Evolutionary conservation across 2,888 invertebrate species (phyloP), one percentile per base, ranked within the genome.

Genomic region (Athalia rosae): DNA sequence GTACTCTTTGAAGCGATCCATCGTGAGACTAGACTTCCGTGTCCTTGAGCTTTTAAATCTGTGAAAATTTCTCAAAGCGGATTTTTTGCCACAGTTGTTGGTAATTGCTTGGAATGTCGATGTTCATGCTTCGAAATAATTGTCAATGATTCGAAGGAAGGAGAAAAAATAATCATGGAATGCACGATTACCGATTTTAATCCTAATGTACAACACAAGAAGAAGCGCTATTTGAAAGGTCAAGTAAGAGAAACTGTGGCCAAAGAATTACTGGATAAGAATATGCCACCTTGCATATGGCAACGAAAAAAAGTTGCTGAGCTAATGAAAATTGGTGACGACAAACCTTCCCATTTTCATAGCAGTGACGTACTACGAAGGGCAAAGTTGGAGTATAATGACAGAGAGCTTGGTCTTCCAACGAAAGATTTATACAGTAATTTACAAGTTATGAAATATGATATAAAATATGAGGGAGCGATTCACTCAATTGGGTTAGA

Each of bases 381-480:
- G 47, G n/a, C 11, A 47, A 73, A 73, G 59, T 47, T 45, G 59
- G 9, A 73, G 47, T 8, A 59, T 2, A 45, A 45, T 4, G 73
- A 79, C 59, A 77, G 71, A 47, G 5, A 62, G 13, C 73, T 73
- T 41, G 73, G 73, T 47, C 59, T 73, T 73, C 59, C 58, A 9
- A 59, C 59, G 9, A 59, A 58, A 15, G 59, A 59, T 47, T 1
- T 59, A 28, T 59, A 41, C 59, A 59, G 8, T 6, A 73, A 59
- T 11, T 13, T 73, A 9, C 43, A 47, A 59, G 59, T 15, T 8
- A 58, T 73, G 59, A 73, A 73, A 15, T 73, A 73, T 13, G 73
- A 58, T 45, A 9, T 5, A 4, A 73, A 59, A 6, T 58, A 45
- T 28, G 59, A 73, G 15, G 47, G 73, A 45, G 58, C 73, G 45